Base-by-base conservation (phyloP, 1,140 invertebrate species). In the Sinonovacula constricta region DNA sequence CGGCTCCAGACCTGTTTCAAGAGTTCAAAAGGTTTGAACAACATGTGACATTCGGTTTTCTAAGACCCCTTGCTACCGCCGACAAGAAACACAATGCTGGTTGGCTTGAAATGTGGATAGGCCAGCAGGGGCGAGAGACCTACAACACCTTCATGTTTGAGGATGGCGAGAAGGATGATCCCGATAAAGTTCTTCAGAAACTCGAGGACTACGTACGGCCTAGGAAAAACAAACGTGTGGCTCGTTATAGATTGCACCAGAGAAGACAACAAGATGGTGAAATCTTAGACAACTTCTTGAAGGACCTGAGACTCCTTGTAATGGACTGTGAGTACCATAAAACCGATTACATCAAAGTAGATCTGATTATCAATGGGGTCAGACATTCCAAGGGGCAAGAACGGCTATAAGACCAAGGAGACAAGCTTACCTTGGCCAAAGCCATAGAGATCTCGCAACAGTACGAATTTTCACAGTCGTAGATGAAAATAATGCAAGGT, bases 81-180 rank as follows among this genome's bases (percentile, higher is more conserved):
- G 49, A 71, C 24, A 59, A 62, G 12, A 51, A 63, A 51, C 31
- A 63, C 14, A 62, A 22, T n/a, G 57, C 60, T 26, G 53, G 62
- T 18, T 66, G 60, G 72, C 62, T 66, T 30, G 72, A 51, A 57
- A 57, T 59, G 33, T 77, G 63, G 63, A 45, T 77, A 49, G 33
- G 62, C 3, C 33, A 66, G 34, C 62, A 77, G 24, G 63, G 65
- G 10, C 33, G 51, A 18, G 53, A 67, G 33, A 53, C 68, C 10
- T 65, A 60, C 34, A 39, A 71, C 45, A 60, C 69, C 10, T 62
- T 60, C 10, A 39, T 34, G 12, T 71, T 53, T 24, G 18, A 45
- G 2, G 67, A 56, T 1, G 49, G 51, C 24, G 69, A 71, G n/a
- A 7, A 33, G 18, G 56, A 71, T 28, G 56, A 60, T 36, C 30